Evolutionary conservation across 2,113 vertebrate species (phyloP).

Genomic region (Hystrix cristata): DNA sequence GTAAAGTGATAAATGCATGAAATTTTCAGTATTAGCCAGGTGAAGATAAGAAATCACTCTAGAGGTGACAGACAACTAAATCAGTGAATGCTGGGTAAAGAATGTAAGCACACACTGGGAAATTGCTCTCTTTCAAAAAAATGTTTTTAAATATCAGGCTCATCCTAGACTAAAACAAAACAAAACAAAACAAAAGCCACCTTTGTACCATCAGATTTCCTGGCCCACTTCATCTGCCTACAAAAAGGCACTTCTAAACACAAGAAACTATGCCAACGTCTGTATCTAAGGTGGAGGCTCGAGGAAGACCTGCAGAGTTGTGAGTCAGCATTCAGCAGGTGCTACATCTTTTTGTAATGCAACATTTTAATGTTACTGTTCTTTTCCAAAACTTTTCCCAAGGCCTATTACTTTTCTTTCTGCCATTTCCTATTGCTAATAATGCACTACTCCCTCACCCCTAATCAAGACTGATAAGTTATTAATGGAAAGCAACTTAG

Average conservation of each 20-base stretch:
- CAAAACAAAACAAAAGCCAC: not conserved
- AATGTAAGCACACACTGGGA: not conserved
- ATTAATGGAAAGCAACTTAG: not conserved
- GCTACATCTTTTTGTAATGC: not conserved
- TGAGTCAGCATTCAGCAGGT: not conserved
- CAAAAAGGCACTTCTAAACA: not conserved
- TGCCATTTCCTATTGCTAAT: not conserved
- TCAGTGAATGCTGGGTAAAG: not conserved
- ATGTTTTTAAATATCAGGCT: constrained; percentile 4
- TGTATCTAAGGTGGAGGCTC: not conserved
- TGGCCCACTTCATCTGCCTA: not conserved
- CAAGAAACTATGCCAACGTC: not conserved
- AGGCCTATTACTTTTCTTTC: not conserved
- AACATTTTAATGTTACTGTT: not conserved
- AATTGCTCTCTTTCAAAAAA: constrained; percentile 5
- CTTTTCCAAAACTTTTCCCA: not conserved
- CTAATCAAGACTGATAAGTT: not conserved
- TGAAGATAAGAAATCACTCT: constrained; percentile 42
- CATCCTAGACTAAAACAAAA: not conserved
- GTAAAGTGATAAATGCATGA: constrained; percentile 22
- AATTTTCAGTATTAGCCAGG: constrained; percentile 37
- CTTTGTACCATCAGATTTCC: not conserved
- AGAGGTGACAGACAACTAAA: constrained; percentile 34
- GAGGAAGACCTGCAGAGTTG: not conserved
- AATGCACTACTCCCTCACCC: not conserved